Conservation (phyloP, 2,888 invertebrate genomes). For the Drosophila yooni region DNA sequence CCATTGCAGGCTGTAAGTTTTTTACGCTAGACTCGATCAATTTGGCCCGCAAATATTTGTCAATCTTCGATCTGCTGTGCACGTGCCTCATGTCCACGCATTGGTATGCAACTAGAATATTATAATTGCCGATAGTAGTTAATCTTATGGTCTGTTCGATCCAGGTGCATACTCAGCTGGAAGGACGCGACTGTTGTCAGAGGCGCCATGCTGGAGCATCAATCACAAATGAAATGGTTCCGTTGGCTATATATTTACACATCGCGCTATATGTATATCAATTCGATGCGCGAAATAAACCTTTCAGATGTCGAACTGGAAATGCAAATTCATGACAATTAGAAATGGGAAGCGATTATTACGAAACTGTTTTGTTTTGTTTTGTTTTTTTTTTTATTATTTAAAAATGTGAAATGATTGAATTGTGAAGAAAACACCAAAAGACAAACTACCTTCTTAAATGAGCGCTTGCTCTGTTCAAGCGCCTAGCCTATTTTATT, state of each 20-base stretch:
- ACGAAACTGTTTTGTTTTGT: slow-evolving; percentile 8
- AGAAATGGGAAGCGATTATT: slow-evolving; percentile 15
- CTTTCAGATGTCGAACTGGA: slow-evolving; percentile 91
- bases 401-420: slow-evolving; percentile 24
- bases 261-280: slow-evolving; percentile 96
- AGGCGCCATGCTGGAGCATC: slow-evolving; percentile 93
- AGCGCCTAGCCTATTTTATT: slow-evolving; percentile 28
- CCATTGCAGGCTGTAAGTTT: slow-evolving; percentile 90
- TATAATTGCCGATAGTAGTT: not conserved
- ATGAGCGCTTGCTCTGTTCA: slow-evolving; percentile 30
- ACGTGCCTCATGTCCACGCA: slow-evolving; percentile 91
- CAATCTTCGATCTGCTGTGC: slow-evolving; percentile 92
- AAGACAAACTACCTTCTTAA: slow-evolving; percentile 69
- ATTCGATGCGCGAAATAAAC: slow-evolving; percentile 92
- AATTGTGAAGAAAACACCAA: slow-evolving; percentile 61
- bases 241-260: slow-evolving; percentile 94
- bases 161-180: slow-evolving; percentile 89
- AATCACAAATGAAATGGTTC: slow-evolving; percentile 98
- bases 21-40: slow-evolving; percentile 94
- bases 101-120: slow-evolving; percentile 87
- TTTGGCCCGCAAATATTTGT: slow-evolving; percentile 93
- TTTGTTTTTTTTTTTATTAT: not conserved
- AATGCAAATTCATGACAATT: slow-evolving; percentile 87
- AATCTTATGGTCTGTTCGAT: not conserved
- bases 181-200: slow-evolving; percentile 87